These are phyloP conservation scores for Chaetura pelagica DNA, from an alignment of 2,113 vertebrate species.

Conservation along the genomic window DNA sequence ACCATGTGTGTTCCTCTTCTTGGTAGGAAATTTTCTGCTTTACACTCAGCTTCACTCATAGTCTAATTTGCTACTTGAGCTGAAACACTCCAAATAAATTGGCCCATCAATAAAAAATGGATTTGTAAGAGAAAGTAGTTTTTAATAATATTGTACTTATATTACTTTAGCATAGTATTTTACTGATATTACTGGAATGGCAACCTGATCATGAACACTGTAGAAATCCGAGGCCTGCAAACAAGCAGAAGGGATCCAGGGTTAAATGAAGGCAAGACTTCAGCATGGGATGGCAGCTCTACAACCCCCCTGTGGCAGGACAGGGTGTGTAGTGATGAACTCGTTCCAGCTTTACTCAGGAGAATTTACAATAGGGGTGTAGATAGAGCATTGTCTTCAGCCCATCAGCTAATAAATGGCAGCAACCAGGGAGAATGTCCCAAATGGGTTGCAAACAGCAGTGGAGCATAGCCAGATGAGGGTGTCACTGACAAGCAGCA, in stretches of 20 bases:
- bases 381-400: neutral
- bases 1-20: neutral
- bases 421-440: neutral
- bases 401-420: neutral
- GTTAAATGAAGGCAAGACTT: neutral
- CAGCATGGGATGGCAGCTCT: neutral
- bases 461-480: neutral
- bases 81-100: neutral
- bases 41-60: neutral
- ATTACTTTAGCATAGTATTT: neutral
- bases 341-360: neutral
- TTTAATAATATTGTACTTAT: neutral
- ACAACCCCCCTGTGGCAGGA: neutral
- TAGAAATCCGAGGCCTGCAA: neutral
- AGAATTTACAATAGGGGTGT: neutral
- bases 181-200: neutral
- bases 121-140: neutral
- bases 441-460: neutral
- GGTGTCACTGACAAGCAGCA: neutral
- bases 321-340: neutral
- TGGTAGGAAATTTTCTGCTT: neutral
- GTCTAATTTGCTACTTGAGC: neutral
- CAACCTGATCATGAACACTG: neutral
- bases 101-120: neutral
- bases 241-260: neutral